Base-by-base conservation (phyloP, 2,797 vertebrate genomes). In the Schizopygopsis pylzovi region DNA sequence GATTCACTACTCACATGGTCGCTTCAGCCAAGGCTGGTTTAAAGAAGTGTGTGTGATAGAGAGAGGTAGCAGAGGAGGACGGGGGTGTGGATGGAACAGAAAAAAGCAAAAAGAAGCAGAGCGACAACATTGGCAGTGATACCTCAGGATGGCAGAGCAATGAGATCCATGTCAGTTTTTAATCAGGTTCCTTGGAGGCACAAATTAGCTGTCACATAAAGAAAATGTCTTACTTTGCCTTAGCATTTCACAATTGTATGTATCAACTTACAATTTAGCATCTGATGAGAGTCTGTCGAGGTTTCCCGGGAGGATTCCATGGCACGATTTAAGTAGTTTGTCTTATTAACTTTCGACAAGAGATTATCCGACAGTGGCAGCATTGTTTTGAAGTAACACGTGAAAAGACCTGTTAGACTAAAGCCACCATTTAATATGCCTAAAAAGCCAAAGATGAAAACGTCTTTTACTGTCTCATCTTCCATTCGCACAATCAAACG, bases 1-100 rank as follows among this genome's bases (percentile, higher is more conserved):
- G 91, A 90, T 91, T 90, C 89, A 90, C 91, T 90, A 84, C 89
- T 88, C 84, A 81, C 86, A 83, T 45, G 52, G 87, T 70, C 10
- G 43, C 78, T 85, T 85, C 79, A 86, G 84, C 80, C 82, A 73
- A 41, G 71, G 54, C 76, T 85, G 61, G 83, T 82, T 86, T 87
- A 79, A 77, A 80, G 76, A 71, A 83, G 81, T 61, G 80, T 61
- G 80, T 61, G 68, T 33, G 78, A 67, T 25, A 65, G 33, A 81
- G 54, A 81, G 76, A 86, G 73, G 28, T 45, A 52, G 43, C 33
- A 49, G 65, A 52, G 47, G 65, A 82, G 71, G 33, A 45, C 11
- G 25, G 79, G 79, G 71, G 18, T 79, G 61, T 81, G 73, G n/a
- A 45, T 43, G 10, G 81, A 63, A 79, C 52, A 45, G 61, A 72